phyloP scores from a whole-genome alignment of 2,888 invertebrate genomes.

The Drosophila niveifrons region DNA sequence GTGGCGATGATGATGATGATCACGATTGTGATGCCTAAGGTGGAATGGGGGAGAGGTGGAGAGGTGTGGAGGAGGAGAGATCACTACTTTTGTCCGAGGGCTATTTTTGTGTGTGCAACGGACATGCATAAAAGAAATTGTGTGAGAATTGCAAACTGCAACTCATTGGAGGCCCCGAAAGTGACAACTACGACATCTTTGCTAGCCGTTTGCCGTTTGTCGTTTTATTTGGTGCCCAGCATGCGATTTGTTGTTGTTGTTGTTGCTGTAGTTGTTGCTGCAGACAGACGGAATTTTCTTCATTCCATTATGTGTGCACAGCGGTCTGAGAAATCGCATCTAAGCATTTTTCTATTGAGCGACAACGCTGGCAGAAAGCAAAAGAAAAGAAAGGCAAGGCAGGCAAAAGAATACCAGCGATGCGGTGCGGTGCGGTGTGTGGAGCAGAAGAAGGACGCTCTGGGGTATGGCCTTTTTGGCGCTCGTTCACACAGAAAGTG shows the following conservation, averaged over 20 bases:
- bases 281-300: conserved; percentile 83
- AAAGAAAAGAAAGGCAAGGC: not conserved
- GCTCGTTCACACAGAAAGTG: conserved; percentile 79
- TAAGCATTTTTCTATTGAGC: conserved; percentile 80
- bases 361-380: conserved; percentile 40
- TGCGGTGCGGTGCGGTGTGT: not conserved
- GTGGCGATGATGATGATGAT: conserved; percentile 6
- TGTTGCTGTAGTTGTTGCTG: conserved; percentile 54
- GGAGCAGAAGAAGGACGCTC: conserved; percentile 50
- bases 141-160: conserved; percentile 70
- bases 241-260: conserved; percentile 55
- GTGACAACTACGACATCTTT: conserved; percentile 71
- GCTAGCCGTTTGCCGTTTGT: conserved; percentile 48
- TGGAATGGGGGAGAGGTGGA: conserved; percentile 24
- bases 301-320: conserved; percentile 84
- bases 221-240: conserved; percentile 60
- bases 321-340: conserved; percentile 68
- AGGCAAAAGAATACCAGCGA: conserved; percentile 15
- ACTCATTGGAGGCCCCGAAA: conserved; percentile 78
- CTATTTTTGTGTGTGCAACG: conserved; percentile 83
- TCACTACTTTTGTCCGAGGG: conserved; percentile 84
- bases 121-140: conserved; percentile 59
- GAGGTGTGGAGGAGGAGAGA: no score
- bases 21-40: not conserved
- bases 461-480: conserved; percentile 73